phyloP scores from a whole-genome alignment of 2,113 vertebrate species.

The Dasyprocta punctata region DNA sequence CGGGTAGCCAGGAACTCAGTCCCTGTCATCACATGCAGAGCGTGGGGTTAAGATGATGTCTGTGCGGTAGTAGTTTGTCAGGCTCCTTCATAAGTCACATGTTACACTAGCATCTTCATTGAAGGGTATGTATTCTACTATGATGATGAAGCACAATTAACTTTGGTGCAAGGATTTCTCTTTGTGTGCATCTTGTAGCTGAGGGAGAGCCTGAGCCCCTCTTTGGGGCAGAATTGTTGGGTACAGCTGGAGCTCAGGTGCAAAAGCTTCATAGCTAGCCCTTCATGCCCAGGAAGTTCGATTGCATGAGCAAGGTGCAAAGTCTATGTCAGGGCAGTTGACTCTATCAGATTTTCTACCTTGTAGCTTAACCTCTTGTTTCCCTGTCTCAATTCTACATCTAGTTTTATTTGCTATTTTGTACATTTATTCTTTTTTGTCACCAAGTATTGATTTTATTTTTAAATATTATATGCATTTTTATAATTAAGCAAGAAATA shows the following conservation, averaged over 20 bases:
- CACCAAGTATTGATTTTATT: constrained; percentile 8
- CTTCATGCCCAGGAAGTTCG: neutral
- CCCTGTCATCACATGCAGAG: neutral
- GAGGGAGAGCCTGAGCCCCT: neutral
- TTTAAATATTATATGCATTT: neutral
- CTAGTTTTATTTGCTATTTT: neutral
- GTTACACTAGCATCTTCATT: neutral
- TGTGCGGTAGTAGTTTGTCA: neutral
- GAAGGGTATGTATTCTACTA: neutral
- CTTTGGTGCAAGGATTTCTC: neutral
- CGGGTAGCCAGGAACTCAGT: neutral
- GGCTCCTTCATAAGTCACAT: neutral
- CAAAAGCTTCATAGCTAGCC: neutral
- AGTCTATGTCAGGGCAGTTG: neutral
- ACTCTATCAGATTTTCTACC: neutral
- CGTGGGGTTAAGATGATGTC: neutral
- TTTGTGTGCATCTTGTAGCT: neutral
- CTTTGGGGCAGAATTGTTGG: neutral
- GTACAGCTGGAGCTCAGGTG: neutral
- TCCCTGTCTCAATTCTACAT: neutral
- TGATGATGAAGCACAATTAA: neutral
- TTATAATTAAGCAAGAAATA: neutral
- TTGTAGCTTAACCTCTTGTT: neutral
- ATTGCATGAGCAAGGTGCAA: neutral
- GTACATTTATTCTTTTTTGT: neutral